Evolutionary conservation across 1,140 invertebrate genomes (phyloP).

Genomic region (Antheraea mylitta): DNA sequence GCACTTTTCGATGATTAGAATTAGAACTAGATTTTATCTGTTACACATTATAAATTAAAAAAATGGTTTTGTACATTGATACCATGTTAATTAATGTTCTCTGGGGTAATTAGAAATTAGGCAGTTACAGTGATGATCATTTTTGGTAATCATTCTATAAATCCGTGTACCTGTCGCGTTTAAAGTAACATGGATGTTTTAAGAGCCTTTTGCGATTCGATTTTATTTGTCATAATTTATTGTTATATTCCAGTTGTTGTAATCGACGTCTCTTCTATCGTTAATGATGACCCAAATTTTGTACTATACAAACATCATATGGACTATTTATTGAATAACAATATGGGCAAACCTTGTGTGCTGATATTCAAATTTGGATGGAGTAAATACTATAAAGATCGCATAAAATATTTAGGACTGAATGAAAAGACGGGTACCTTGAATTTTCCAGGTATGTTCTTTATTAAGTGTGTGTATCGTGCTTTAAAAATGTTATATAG

Average conservation of each 20-base stretch:
- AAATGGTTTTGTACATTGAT: too few species aligned
- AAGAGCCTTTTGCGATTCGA: too few species aligned
- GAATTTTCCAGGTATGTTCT: constrained; percentile 36
- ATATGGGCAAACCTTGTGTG: constrained; percentile 52
- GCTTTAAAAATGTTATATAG: neutral
- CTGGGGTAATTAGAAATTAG: too few species aligned
- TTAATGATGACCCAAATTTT: constrained; percentile 56
- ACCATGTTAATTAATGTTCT: too few species aligned
- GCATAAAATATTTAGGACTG: constrained; percentile 49
- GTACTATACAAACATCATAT: constrained; percentile 57
- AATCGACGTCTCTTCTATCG: constrained; percentile 48
- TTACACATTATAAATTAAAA: too few species aligned
- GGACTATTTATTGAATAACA: constrained; percentile 54
- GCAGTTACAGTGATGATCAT: too few species aligned
- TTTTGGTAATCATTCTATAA: too few species aligned
- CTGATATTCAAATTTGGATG: constrained; percentile 67
- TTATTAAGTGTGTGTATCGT: neutral
- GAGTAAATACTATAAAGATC: constrained; percentile 55
- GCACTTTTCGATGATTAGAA: too few species aligned
- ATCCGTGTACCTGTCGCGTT: too few species aligned
- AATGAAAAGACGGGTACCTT: constrained; percentile 13
- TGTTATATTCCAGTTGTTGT: constrained; percentile 54
- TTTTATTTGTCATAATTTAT: neutral
- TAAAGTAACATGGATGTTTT: too few species aligned
- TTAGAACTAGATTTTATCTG: too few species aligned